Evolutionary conservation across 2,113 vertebrate species (phyloP).

Genomic region (Falco punctatus): DNA sequence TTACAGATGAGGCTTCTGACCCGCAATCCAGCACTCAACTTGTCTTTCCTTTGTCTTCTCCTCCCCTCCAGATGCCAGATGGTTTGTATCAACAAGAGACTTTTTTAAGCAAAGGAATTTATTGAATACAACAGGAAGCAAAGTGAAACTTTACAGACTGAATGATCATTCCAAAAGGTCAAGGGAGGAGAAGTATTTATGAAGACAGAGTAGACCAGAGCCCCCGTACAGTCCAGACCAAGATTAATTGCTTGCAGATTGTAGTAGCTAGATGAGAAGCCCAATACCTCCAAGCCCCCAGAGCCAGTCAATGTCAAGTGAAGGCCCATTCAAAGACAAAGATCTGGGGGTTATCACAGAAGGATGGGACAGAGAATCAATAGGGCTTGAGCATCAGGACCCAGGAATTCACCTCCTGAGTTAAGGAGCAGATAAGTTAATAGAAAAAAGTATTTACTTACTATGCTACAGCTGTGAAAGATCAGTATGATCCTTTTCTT

Average conservation of each 20-base stretch:
- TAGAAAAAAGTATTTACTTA: background rate
- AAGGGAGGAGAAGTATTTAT: background rate
- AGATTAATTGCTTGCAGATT: background rate
- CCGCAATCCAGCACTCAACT: background rate
- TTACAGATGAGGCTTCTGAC: background rate
- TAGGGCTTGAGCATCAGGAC: background rate
- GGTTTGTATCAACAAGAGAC: background rate
- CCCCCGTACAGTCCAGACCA: background rate
- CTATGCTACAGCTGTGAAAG: background rate
- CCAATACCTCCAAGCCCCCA: background rate
- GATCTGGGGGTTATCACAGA: background rate
- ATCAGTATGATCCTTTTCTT: background rate
- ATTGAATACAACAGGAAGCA: conserved; percentile 2
- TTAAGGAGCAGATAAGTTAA: background rate
- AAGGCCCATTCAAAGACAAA: background rate
- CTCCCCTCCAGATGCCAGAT: background rate
- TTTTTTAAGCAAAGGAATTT: conserved; percentile 16
- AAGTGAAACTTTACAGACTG: background rate
- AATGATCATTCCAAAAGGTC: background rate
- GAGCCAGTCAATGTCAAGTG: background rate
- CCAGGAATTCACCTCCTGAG: background rate
- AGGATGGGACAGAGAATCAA: background rate
- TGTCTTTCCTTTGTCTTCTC: background rate
- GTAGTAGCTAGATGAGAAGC: background rate
- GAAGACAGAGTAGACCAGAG: background rate